Percentiles rank a stretch among this genome's conserved stretches.
phyloP scores from a whole-genome alignment of 2,888 invertebrate genomes.

The Calephelis perditalis region DNA sequence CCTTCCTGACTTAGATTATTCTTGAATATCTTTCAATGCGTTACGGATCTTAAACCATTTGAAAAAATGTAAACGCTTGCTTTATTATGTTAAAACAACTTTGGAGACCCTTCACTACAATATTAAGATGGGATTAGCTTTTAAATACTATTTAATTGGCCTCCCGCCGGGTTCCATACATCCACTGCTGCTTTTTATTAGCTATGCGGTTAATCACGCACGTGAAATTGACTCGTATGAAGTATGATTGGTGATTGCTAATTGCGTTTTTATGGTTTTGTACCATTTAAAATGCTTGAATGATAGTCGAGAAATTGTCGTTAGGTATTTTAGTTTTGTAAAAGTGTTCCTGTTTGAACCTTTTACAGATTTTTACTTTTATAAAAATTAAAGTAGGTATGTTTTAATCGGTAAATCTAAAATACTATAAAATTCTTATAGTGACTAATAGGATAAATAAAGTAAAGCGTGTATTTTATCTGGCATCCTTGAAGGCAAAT shows the following conservation, averaged over 20 bases:
- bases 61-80: neutral
- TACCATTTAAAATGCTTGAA: neutral
- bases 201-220: constrained; percentile 25
- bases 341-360: too few species aligned
- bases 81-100: constrained; percentile 7
- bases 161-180: constrained; percentile 33
- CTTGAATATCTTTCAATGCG: constrained; percentile 4
- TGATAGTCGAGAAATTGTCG: constrained; percentile 1
- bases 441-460: too few species aligned
- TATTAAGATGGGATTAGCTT: constrained; percentile 47
- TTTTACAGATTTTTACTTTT: too few species aligned
- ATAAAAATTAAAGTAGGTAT: too few species aligned
- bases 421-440: too few species aligned
- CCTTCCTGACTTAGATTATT: constrained; percentile 9
- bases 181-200: constrained; percentile 20
- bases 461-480: too few species aligned
- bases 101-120: constrained; percentile 2
- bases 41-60: neutral
- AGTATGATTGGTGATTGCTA: constrained; percentile 12
- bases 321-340: constrained; percentile 1
- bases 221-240: constrained; percentile 19
- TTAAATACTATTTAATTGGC: constrained; percentile 65
- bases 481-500: too few species aligned
- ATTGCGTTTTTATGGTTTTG: neutral
- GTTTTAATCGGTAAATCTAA: too few species aligned